phyloP scores from a whole-genome alignment of 2,113 vertebrate genomes.

The Bungarus multicinctus region DNA sequence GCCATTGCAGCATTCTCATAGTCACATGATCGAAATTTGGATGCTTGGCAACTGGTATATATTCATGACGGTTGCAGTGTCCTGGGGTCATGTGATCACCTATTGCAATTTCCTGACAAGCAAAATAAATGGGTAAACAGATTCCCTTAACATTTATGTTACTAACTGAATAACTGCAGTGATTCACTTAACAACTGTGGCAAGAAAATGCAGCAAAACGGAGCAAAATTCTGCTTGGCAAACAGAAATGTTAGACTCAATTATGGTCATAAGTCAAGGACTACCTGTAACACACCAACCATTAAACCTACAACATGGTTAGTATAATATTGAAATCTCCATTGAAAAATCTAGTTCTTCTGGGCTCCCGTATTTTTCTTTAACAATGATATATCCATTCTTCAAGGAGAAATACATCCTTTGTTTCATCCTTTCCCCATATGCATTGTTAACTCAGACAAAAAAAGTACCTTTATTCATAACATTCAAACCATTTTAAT shows the following conservation, averaged over 20 bases:
- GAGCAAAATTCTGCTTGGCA: neutral
- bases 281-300: neutral
- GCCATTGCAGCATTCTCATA: neutral
- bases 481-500: neutral
- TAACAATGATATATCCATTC: neutral
- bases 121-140: neutral
- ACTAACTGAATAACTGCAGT: neutral
- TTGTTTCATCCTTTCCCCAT: neutral
- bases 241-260: neutral
- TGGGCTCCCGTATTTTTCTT: neutral
- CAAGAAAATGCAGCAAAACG: neutral
- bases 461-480: neutral
- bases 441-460: neutral
- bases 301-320: neutral
- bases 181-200: neutral
- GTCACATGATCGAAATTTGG: neutral
- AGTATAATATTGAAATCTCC: neutral
- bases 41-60: neutral
- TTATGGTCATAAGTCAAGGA: neutral
- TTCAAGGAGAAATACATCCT: neutral
- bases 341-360: neutral
- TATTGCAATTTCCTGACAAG: neutral
- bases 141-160: neutral
- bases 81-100: neutral
- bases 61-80: neutral